phyloP scores from a whole-genome alignment of 1,140 invertebrate species.

The Heliothis subflexa region DNA sequence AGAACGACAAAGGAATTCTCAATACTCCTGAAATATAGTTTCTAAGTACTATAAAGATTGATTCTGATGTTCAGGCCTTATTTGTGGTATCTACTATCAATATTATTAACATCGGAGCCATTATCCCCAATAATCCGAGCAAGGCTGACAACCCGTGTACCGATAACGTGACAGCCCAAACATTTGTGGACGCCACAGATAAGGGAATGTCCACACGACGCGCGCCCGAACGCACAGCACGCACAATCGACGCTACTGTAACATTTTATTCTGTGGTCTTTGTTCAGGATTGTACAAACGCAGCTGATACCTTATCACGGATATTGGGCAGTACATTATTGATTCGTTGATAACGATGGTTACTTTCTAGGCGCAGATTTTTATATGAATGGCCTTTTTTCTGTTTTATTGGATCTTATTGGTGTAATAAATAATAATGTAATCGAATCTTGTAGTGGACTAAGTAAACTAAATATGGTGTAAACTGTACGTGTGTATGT shows the following conservation, averaged over 20 bases:
- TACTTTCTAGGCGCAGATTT: constrained; percentile 74
- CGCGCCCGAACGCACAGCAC: constrained; percentile 38
- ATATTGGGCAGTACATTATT: constrained; percentile 77
- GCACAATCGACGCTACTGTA: constrained; percentile 51
- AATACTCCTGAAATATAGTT: constrained; percentile 12
- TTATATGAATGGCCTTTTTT: constrained; percentile 56
- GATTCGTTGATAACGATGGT: constrained; percentile 72
- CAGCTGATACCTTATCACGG: constrained; percentile 68
- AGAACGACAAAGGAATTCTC: constrained; percentile 33
- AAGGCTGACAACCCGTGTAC: constrained; percentile 52
- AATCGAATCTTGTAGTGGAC: background rate
- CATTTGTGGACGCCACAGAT: constrained; percentile 52
- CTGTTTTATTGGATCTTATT: constrained; percentile 28
- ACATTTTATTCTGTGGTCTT: constrained; percentile 55
- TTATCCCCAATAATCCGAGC: constrained; percentile 58
- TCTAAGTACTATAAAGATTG: constrained; percentile 9
- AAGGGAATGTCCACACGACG: constrained; percentile 37
- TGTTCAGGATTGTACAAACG: constrained; percentile 52
- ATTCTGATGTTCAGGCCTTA: constrained; percentile 8
- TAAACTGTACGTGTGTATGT: background rate
- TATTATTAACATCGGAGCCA: constrained; percentile 56
- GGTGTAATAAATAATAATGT: constrained; percentile 19
- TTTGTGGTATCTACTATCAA: constrained; percentile 49
- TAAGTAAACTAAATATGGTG: background rate
- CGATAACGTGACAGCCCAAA: constrained; percentile 46